Conservation (phyloP, 1,140 invertebrate species). For the Hestina assimilis region DNA sequence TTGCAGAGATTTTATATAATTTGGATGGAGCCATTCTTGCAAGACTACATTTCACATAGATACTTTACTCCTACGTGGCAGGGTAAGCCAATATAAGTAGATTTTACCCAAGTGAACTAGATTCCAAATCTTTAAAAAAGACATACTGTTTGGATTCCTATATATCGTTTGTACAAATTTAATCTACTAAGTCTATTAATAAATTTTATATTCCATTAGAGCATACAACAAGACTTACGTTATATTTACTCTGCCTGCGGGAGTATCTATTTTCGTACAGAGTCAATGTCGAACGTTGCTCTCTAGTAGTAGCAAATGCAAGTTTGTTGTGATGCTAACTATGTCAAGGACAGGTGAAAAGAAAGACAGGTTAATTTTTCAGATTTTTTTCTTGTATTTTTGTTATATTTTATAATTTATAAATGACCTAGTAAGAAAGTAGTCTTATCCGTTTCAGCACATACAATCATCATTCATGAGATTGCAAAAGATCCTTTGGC, state of each 20-base stretch:
- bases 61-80: too few relatives aligned
- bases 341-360: slow-evolving; percentile 29
- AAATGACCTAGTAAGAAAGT: slow-evolving; percentile 79
- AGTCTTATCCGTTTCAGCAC: slow-evolving; percentile 78
- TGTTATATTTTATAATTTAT: slow-evolving; percentile 77
- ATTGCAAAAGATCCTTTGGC: slow-evolving; percentile 88
- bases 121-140: too few relatives aligned
- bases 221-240: not conserved
- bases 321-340: not conserved
- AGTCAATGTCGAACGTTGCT: slow-evolving; percentile 64
- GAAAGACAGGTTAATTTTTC: slow-evolving; percentile 61
- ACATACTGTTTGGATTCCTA: too few relatives aligned
- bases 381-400: slow-evolving; percentile 73
- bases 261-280: slow-evolving; percentile 45
- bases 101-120: too few relatives aligned
- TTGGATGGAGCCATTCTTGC: too few relatives aligned
- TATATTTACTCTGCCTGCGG: not conserved
- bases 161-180: too few relatives aligned
- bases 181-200: too few relatives aligned
- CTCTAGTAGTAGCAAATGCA: slow-evolving; percentile 18
- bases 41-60: too few relatives aligned
- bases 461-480: slow-evolving; percentile 82
- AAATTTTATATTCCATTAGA: not conserved
- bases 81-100: too few relatives aligned
- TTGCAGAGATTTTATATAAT: too few relatives aligned